Evolutionary conservation across 2,888 invertebrate genomes (phyloP).

Genomic region (Leptinotarsa haldemani): DNA sequence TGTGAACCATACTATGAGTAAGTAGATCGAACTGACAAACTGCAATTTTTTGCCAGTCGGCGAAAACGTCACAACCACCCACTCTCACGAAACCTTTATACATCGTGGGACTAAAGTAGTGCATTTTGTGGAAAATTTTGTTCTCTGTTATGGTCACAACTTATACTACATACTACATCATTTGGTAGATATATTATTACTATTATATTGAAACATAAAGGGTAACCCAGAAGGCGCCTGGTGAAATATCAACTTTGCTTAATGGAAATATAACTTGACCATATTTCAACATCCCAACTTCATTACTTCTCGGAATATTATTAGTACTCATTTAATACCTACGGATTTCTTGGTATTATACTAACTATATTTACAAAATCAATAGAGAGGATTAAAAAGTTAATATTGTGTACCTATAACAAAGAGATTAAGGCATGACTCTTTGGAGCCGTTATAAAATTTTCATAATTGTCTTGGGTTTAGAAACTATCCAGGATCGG

Average conservation of each 20-base stretch:
- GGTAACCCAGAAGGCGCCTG: too few species aligned
- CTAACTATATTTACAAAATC: conserved; percentile 17
- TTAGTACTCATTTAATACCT: neutral
- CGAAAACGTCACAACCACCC: too few species aligned
- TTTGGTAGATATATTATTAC: neutral
- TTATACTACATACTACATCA: too few species aligned
- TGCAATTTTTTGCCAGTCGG: too few species aligned
- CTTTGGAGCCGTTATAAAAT: neutral
- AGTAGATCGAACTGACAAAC: too few species aligned
- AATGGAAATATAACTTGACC: neutral
- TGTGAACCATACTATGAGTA: too few species aligned
- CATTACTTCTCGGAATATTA: neutral
- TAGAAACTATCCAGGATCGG: too few species aligned
- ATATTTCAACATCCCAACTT: neutral
- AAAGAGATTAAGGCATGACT: neutral
- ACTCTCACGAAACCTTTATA: too few species aligned
- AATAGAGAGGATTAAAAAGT: conserved; percentile 19
- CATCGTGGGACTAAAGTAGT: too few species aligned
- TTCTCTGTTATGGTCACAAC: too few species aligned
- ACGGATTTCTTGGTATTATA: neutral
- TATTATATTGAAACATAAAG: too few species aligned
- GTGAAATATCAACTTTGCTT: neutral
- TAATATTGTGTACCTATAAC: conserved; percentile 23
- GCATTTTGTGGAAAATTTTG: too few species aligned
- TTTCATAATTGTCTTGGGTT: neutral